Base-by-base conservation (phyloP, 2,113 vertebrate species). In the Gorsachius goisagi region DNA sequence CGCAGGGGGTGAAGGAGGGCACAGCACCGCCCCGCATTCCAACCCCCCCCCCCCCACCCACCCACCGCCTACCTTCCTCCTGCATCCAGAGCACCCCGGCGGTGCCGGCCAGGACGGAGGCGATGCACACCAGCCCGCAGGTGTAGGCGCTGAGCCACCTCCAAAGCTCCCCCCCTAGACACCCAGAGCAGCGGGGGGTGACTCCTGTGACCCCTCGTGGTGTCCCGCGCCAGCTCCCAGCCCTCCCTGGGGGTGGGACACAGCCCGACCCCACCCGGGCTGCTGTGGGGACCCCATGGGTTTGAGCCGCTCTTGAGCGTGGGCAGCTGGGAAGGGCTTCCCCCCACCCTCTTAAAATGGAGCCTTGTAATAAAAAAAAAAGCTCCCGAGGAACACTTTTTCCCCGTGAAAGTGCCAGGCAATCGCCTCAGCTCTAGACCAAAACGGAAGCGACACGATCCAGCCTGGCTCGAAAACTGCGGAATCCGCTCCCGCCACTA, bases 131-230 rank as follows among this genome's bases (percentile, higher is more conserved):
- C 78, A 97, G 59, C 59, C 90, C 93, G 3, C 88, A 83, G 68
- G 79, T 97, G 88, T 97, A 96, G 90, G 14, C 93, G 1, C 95
- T 96, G 67, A 97, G 96, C 95, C 95, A 97, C 44, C 93, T 44
- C 96, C 96, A 96, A 59, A 96, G 95, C 44, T 97, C 95, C 6
- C 96, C 95, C 10, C 96, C 95, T 97, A 35, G 9, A 49, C 45
- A 8, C 11, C 41, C 85, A 93, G 47, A 85, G 91, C 80, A 50
- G 56, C 1, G 4, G 0, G 13, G 26, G 30, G 69, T 81, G 76
- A 77, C 14, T 1, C 6, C 35, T 3, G 35, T 5, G 60, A 44
- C 17, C 26, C 50, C 9, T 6, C 0, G 0, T 1, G 18, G 9
- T 4, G 4, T 4, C 41, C 88, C 1, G 0, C 0, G 1, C 28